Evolutionary conservation across 2,888 invertebrate species (phyloP).

Genomic region (Campoplex nolae): DNA sequence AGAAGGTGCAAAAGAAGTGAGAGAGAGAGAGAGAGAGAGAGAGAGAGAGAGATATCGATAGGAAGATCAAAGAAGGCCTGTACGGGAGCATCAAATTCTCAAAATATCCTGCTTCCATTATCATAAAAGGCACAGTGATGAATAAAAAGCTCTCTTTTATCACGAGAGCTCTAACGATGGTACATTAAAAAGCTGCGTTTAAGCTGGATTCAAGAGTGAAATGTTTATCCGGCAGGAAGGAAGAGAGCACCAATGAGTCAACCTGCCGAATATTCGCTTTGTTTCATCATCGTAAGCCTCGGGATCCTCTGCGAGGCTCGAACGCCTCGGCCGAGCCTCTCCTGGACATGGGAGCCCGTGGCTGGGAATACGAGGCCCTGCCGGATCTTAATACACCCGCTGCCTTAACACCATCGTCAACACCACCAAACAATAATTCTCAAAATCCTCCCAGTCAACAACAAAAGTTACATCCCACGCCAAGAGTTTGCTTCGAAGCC

Average conservation of each 20-base stretch:
- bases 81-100: not conserved
- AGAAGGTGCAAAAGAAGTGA: slow-evolving; percentile 4
- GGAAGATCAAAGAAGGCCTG: slow-evolving; percentile 52
- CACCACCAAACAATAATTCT: slow-evolving; percentile 76
- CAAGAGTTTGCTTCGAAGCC: slow-evolving; percentile 88
- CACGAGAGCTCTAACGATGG: not conserved
- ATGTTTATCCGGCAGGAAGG: slow-evolving; percentile 39
- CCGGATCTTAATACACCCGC: slow-evolving; percentile 81
- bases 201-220: slow-evolving; percentile 61
- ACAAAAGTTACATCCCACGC: slow-evolving; percentile 75
- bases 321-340: slow-evolving; percentile 80
- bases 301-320: slow-evolving; percentile 78
- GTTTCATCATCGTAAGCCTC: slow-evolving; percentile 76
- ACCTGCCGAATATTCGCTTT: slow-evolving; percentile 78
- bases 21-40: slow-evolving; percentile 2
- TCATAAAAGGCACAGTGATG: not conserved
- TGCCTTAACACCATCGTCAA: slow-evolving; percentile 79
- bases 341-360: slow-evolving; percentile 84
- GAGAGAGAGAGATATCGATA: slow-evolving; percentile 24
- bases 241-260: slow-evolving; percentile 62
- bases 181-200: not conserved
- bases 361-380: slow-evolving; percentile 83
- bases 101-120: slow-evolving; percentile 22
- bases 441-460: slow-evolving; percentile 64
- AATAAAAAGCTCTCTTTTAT: not conserved